A percentile compares a stretch with the other conserved stretches of the same genome.
These are phyloP conservation scores for Cantharis rustica DNA, from an alignment of 2,888 invertebrate genomes.

Conservation along the genomic window DNA sequence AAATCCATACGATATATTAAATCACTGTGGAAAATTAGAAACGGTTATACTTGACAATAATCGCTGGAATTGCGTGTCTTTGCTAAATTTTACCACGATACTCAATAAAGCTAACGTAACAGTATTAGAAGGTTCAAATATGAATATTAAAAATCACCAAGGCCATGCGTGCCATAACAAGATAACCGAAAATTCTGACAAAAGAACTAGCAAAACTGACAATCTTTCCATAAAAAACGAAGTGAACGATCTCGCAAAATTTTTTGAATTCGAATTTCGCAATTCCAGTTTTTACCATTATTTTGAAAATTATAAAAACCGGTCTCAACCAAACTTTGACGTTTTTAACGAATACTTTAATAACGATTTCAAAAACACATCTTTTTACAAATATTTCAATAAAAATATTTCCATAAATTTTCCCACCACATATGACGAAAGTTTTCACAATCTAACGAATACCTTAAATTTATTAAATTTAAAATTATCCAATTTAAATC, in stretches of 20 bases:
- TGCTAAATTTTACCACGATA: neutral
- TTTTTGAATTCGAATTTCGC: neutral
- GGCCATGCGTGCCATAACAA: neutral
- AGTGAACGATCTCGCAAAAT: neutral
- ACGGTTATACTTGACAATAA: neutral
- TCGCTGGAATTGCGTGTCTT: neutral
- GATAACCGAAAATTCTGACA: neutral
- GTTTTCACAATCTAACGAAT: neutral
- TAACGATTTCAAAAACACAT: neutral
- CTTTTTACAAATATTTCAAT: neutral
- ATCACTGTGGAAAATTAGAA: neutral
- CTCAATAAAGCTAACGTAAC: neutral
- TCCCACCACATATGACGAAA: neutral
- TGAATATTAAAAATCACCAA: neutral
- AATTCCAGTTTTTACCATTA: neutral
- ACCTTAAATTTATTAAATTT: neutral
- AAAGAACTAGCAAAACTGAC: neutral
- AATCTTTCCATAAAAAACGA: neutral
- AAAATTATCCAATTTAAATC: neutral
- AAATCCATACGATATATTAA: neutral
- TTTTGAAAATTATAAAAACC: neutral
- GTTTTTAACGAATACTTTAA: neutral
- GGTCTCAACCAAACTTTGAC: neutral
- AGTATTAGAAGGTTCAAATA: neutral
- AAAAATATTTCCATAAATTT: neutral